These are phyloP conservation scores for Lagodon rhomboides DNA, from an alignment of 2,797 vertebrate species.

Conservation along the genomic window DNA sequence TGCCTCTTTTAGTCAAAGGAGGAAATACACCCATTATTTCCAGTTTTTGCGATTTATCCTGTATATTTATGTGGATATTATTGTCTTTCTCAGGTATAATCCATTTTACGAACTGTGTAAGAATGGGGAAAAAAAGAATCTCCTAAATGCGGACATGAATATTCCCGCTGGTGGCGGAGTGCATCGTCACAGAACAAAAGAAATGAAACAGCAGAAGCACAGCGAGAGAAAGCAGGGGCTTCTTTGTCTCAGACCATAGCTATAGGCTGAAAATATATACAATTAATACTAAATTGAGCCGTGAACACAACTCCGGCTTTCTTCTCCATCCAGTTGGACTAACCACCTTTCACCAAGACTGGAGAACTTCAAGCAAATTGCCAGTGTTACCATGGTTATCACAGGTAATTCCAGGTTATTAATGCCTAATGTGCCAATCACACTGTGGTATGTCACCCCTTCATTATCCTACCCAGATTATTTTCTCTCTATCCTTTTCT, in stretches of 20 bases:
- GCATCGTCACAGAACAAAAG: slow-evolving; percentile 3
- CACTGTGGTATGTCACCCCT: slow-evolving; percentile 70
- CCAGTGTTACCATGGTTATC: slow-evolving; percentile 85
- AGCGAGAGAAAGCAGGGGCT: neutral
- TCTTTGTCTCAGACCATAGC: slow-evolving; percentile 16
- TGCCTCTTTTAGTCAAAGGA: too few relatives aligned
- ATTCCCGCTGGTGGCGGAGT: neutral
- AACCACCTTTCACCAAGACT: slow-evolving; percentile 67
- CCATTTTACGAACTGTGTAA: neutral
- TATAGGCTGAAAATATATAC: slow-evolving; percentile 68
- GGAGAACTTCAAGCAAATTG: slow-evolving; percentile 82
- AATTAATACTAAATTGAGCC: slow-evolving; percentile 73
- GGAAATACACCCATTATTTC: neutral
- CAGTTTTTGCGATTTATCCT: neutral
- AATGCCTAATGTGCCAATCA: slow-evolving; percentile 83
- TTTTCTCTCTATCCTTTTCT: slow-evolving; percentile 71
- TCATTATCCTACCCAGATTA: slow-evolving; percentile 82
- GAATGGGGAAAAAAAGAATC: neutral
- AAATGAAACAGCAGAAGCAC: neutral
- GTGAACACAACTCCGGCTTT: slow-evolving; percentile 48
- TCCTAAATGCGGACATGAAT: neutral
- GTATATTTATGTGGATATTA: neutral
- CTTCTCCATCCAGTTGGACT: slow-evolving; percentile 22
- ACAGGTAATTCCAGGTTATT: slow-evolving; percentile 87
- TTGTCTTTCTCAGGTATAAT: neutral